Conservation (phyloP, 37 sponge, comb jelly and placozoan genomes). For the Bolinopsis microptera region DNA sequence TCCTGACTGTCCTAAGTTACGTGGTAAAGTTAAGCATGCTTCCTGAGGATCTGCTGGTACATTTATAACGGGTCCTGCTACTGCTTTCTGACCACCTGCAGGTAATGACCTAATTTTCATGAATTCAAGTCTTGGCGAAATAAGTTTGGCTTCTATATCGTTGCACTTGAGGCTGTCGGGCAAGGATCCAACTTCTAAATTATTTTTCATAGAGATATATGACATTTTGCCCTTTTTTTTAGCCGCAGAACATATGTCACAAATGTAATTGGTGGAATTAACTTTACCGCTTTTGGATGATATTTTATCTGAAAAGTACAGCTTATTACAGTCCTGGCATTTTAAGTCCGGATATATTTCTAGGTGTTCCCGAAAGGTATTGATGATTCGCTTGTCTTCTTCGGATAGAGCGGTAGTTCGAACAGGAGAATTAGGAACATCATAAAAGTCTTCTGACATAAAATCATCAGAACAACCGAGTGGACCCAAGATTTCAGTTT, state of each 20-base stretch:
- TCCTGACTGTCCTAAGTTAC: not conserved
- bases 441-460: too few species aligned
- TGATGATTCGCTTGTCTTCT: too few species aligned
- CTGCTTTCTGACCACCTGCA: not conserved
- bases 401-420: too few species aligned
- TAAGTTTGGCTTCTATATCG: not conserved
- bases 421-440: too few species aligned
- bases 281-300: too few species aligned
- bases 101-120: conserved; percentile 4
- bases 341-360: not conserved
- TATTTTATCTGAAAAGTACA: not conserved
- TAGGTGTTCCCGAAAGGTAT: too few species aligned
- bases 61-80: not conserved
- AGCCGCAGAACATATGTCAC: too few species aligned
- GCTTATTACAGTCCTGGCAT: not conserved
- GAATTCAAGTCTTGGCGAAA: not conserved
- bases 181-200: not conserved
- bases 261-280: too few species aligned
- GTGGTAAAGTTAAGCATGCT: not conserved
- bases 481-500: too few species aligned
- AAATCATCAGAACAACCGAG: too few species aligned
- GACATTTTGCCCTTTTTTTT: too few species aligned
- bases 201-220: not conserved
- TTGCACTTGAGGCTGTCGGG: not conserved
- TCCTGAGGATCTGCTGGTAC: not conserved